Base-by-base conservation (phyloP, 1,140 invertebrate species). In the Caenorhabditis briggsae region DNA sequence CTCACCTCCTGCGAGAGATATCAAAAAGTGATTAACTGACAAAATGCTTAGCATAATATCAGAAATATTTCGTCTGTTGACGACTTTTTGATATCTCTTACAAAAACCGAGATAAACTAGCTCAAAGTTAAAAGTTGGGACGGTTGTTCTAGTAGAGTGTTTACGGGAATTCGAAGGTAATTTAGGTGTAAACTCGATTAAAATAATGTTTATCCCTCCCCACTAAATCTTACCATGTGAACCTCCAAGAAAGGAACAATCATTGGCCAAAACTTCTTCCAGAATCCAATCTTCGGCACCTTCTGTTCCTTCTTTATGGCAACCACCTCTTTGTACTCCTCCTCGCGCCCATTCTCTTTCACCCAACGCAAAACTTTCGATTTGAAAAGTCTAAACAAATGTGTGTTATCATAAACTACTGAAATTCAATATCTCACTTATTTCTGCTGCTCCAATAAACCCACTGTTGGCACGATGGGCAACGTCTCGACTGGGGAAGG, bases 401-500 rank as follows among this genome's bases (percentile, higher is more conserved):
- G 0, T 16, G 64, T n/a, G 58, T 59, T 59, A 53, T 61, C 8
- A 61, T 20, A 58, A n/a, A 58, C 25, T 5, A 61, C 11, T 14
- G 59, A 33, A 61, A 61, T 61, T 12, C 25, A 23, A 61, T 61
- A 7, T 14, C 46, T 78, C 70, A 78, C 70, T 23, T 20, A 78
- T 78, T 78, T n/a, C 23, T 53, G 7, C 46, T 8, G 46, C 70
- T 78, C 43, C 43, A 78, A 25, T 78, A 78, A 23, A 78, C 70
- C 70, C 70, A 78, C 53, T 78, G 70, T n/a, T 78, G 70, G 9
- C 70, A 78, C 2, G 70, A 50, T 12, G 70, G 70, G 46, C 70
- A 78, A 6, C 46, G 43, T 23, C 70, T 14, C 2, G 43, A 53
- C 5, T 11, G n/a, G 0, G 70, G 70, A 50, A 78, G 46, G 46